Evolutionary conservation across 2,888 invertebrate genomes (phyloP), one percentile per base, ranked within the genome.

Genomic region (Abrostola tripartita): DNA sequence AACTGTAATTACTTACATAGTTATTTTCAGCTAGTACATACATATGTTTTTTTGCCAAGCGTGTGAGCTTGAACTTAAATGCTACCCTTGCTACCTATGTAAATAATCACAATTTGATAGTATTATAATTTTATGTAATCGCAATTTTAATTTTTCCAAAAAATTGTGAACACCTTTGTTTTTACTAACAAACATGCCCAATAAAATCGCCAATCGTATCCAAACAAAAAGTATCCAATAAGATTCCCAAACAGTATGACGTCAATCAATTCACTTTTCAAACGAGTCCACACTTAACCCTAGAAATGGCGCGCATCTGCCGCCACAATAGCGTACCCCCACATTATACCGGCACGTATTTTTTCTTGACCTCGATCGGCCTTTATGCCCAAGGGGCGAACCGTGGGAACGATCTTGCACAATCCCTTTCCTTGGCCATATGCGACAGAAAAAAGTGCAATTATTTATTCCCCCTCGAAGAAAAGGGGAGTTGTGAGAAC

Each of bases 381-480:
- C 90, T 92, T 93, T 92, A 87, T 92, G 85, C 88, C 89, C 89
- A 85, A 88, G 91, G 93, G 93, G 93, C 92, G 89, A 91, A 90
- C 90, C 94, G 94, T 94, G 94, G 94, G 94, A 94, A 94, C 89
- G 89, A 88, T 90, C 89, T 90, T 92, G 91, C 92, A 89, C 92
- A 92, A 93, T 90, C 90, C 92, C 84, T 89, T 92, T 93, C 92
- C 93, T 94, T 92, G 89, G 93, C 94, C 94, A 94, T 94, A 93
- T 94, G 94, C 91, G 94, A 92, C 93, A 92, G 92, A 94, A 94
- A 94, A 94, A 94, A 94, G 92, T 94, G 93, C 94, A 94, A 94
- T 94, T 93, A 94, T 93, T 93, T 93, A 93, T 93, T 93, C 93
- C 92, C 92, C 93, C 92, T 91, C 91, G 88, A 93, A 93, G 92